Conservation (phyloP, 2,888 invertebrate species). For the Leptinotarsa peninsularis region DNA sequence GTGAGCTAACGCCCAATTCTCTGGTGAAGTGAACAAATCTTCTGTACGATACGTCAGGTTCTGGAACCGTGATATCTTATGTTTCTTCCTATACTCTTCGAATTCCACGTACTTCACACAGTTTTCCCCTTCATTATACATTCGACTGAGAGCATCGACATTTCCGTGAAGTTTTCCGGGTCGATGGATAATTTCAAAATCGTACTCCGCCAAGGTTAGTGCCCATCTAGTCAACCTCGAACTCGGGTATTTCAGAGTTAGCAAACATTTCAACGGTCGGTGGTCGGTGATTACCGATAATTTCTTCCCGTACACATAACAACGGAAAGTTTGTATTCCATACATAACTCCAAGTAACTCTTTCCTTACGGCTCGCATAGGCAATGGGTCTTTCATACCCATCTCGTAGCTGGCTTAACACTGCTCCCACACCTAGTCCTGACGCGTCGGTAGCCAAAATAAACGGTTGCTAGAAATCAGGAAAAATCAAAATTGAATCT, state of each 20-base stretch:
- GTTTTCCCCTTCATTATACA: neutral
- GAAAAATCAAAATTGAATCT: constrained; percentile 33
- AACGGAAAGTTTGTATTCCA: constrained; percentile 14
- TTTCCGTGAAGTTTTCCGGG: too few species aligned
- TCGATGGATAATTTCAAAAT: too few species aligned
- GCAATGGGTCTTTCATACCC: constrained; percentile 33
- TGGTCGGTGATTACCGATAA: constrained; percentile 21
- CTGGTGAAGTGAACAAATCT: constrained; percentile 7
- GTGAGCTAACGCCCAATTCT: constrained; percentile 21
- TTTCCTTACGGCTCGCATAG: constrained; percentile 28
- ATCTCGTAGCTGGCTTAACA: constrained; percentile 32
- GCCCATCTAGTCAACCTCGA: too few species aligned
- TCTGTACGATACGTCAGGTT: neutral
- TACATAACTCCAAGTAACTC: constrained; percentile 19
- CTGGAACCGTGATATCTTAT: constrained; percentile 7
- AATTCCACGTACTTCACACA: constrained; percentile 1
- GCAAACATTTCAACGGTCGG: constrained; percentile 22
- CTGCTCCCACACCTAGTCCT: constrained; percentile 29
- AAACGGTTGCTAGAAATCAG: constrained; percentile 38
- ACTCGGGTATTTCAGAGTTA: constrained; percentile 20
- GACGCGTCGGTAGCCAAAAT: constrained; percentile 34
- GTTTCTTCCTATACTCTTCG: too few species aligned
- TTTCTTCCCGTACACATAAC: too few species aligned
- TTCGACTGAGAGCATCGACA: constrained; percentile 11
- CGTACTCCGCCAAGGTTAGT: too few species aligned